Evolutionary conservation across 2,797 vertebrate species (phyloP).

Genomic region (Danio albolineatus): DNA sequence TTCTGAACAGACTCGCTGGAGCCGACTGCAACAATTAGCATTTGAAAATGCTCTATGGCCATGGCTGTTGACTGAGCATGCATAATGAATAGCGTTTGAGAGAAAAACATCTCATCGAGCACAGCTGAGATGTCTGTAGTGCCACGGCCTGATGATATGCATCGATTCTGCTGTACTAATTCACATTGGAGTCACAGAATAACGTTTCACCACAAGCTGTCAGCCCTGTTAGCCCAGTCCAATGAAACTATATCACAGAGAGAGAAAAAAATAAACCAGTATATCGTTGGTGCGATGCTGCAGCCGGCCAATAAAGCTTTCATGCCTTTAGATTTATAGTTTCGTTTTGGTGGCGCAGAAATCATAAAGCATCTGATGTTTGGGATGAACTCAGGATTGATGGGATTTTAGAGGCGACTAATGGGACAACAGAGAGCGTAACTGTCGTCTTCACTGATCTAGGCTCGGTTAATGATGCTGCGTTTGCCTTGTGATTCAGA

Average conservation of each 20-base stretch:
- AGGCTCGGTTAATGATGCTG: slow-evolving; percentile 21
- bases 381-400: slow-evolving; percentile 36
- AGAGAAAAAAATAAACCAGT: slow-evolving; percentile 46
- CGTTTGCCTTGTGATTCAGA: neutral
- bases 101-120: slow-evolving; percentile 46
- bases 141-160: slow-evolving; percentile 44
- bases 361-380: slow-evolving; percentile 52
- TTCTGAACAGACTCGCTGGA: slow-evolving; percentile 41
- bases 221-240: slow-evolving; percentile 20
- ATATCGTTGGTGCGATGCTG: slow-evolving; percentile 41
- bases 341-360: slow-evolving; percentile 46
- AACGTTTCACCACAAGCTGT: slow-evolving; percentile 47
- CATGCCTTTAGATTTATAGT: slow-evolving; percentile 53
- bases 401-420: slow-evolving; percentile 42
- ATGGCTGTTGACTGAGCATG: slow-evolving; percentile 60
- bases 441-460: slow-evolving; percentile 47
- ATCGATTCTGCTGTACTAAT: slow-evolving; percentile 50
- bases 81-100: slow-evolving; percentile 62
- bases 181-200: slow-evolving; percentile 42
- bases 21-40: slow-evolving; percentile 59
- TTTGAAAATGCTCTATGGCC: slow-evolving; percentile 53
- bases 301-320: slow-evolving; percentile 50
- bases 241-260: slow-evolving; percentile 44
- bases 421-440: slow-evolving; percentile 39
- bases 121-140: slow-evolving; percentile 47